Evolutionary conservation across 2,113 vertebrate genomes (phyloP), one percentile per base, ranked within the genome.

Genomic region (Genyomyrus donnyi): DNA sequence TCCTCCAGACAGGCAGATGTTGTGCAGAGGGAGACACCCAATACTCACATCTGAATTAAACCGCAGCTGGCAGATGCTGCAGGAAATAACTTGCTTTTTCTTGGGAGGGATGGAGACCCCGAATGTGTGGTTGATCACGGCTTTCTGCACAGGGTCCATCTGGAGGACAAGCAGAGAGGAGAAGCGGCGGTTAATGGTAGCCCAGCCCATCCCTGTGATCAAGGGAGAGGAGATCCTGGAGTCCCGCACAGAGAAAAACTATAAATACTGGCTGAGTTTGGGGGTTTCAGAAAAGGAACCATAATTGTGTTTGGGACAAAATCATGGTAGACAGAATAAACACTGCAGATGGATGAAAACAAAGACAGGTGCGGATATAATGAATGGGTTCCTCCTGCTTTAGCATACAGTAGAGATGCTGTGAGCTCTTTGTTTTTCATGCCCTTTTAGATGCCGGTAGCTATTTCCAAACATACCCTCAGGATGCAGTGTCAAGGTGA

Each of bases 121-220:
- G 94, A 99, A 99, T 0, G 98, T 99, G 95, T 99, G 98, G 94
- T 99, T 99, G 95, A 99, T 98, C 74, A 99, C 97, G 31, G 98
- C 98, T 94, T 99, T 99, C 95, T 99, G 98, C 93, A 99, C 98
- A 31, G 98, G 98, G 95, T 99, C 98, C 98, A 99, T 99, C 98
- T 99, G 95, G 89, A 95, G 90, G 90, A 89, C 8, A 93, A 85
- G 91, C 46, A 48, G 42, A 88, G 50, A 88, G 88, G 35, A 92
- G 53, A 70, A 56, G 74, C 42, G 50, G 39, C 8, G 77, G 58
- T 90, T 85, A 91, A 84, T 62, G 24, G 88, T 39, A 27, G 31
- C 21, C 35, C 39, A 9, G 31, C 21, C 48, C 66, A 46, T 35
- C 31, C 17, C 74, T 80, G 35, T 19, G 74, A 19, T 15, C 74